Conservation (phyloP, 1,140 invertebrate species). For the Helicoverpa armigera region DNA sequence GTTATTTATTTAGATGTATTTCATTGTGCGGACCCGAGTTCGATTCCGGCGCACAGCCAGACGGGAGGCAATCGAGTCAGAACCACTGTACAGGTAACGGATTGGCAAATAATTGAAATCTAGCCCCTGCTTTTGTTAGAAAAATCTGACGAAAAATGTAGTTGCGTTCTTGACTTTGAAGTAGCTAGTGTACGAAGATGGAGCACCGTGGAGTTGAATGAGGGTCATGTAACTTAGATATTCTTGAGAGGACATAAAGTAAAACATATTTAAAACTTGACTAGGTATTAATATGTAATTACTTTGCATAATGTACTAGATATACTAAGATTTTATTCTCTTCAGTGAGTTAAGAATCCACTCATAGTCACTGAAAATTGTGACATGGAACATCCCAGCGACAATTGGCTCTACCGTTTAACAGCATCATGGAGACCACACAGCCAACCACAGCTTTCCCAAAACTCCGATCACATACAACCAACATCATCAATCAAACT, state of each 20-base stretch:
- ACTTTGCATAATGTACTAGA: too few species aligned
- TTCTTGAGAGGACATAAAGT: neutral
- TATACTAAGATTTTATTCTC: too few species aligned
- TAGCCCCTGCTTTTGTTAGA: conserved; percentile 62
- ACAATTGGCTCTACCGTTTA: too few species aligned
- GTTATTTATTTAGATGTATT: conserved; percentile 80
- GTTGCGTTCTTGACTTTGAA: conserved; percentile 32
- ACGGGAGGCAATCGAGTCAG: conserved; percentile 70
- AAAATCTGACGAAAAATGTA: conserved; percentile 48
- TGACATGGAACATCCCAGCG: too few species aligned
- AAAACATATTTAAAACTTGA: too few species aligned
- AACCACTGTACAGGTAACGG: conserved; percentile 64
- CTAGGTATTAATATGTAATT: too few species aligned
- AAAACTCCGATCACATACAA: neutral
- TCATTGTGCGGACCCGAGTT: conserved; percentile 68
- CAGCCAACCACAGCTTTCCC: too few species aligned
- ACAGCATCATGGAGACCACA: too few species aligned
- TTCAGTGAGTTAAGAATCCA: too few species aligned
- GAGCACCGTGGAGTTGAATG: conserved; percentile 17
- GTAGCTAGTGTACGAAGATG: conserved; percentile 17
- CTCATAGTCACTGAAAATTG: too few species aligned
- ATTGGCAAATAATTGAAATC: conserved; percentile 78
- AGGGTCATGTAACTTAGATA: neutral
- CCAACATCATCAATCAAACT: conserved; percentile 4
- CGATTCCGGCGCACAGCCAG: conserved; percentile 68